phyloP scores from a whole-genome alignment of 2,888 invertebrate genomes.

The Mythimna ferrago region DNA sequence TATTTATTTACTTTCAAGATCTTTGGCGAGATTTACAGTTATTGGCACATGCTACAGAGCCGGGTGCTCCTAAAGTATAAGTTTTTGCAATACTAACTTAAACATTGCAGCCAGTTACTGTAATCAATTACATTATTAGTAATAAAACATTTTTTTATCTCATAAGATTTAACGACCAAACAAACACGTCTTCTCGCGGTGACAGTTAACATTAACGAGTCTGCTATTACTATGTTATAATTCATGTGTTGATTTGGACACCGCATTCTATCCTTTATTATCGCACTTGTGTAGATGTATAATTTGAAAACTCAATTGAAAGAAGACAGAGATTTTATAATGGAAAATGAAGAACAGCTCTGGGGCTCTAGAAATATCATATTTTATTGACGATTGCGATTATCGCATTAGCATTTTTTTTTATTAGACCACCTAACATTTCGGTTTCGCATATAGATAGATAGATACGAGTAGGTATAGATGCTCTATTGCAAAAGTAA shows the following conservation, averaged over 20 bases:
- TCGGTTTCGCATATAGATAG: too few species aligned
- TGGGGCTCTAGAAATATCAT: too few species aligned
- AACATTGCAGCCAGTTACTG: not conserved
- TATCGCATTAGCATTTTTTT: too few species aligned
- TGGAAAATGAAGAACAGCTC: too few species aligned
- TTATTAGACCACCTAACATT: too few species aligned
- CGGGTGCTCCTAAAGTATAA: not conserved
- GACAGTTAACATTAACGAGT: slow-evolving; percentile 9
- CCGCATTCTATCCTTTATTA: not conserved
- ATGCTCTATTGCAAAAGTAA: too few species aligned
- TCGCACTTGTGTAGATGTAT: not conserved
- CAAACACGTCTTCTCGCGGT: slow-evolving; percentile 1
- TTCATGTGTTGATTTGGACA: slow-evolving; percentile 19
- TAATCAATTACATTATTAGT: slow-evolving; percentile 12
- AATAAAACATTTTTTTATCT: slow-evolving; percentile 7
- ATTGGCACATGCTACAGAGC: not conserved
- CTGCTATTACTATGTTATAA: not conserved
- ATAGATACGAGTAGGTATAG: too few species aligned
- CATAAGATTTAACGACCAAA: slow-evolving; percentile 41
- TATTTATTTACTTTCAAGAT: slow-evolving; percentile 32
- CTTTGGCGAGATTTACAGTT: slow-evolving; percentile 9
- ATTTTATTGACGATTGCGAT: too few species aligned
- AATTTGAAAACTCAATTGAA: not conserved
- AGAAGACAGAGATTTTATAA: too few species aligned
- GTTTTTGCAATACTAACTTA: slow-evolving; percentile 10